These are phyloP conservation scores for Taenioides sp. DNA, from an alignment of 2,797 vertebrate species.

Conservation along the genomic window DNA sequence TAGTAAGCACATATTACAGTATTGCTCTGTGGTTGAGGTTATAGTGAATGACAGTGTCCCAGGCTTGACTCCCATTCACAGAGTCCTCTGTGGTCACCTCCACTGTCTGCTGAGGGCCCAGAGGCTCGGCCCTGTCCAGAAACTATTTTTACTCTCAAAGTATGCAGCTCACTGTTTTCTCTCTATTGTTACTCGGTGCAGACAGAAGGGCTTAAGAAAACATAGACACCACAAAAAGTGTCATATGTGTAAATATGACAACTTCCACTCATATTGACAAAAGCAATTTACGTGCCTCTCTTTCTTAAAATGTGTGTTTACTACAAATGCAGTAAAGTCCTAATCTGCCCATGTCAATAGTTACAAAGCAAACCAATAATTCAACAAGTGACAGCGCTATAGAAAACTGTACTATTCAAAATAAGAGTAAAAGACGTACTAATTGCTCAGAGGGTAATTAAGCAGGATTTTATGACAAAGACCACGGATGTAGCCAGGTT, in stretches of 20 bases:
- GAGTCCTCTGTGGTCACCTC: constrained; percentile 4
- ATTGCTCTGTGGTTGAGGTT: constrained; percentile 4
- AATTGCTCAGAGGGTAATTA: background rate
- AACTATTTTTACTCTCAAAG: constrained; percentile 10
- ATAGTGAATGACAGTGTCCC: constrained; percentile 8
- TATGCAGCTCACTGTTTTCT: background rate
- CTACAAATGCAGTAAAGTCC: constrained; percentile 18
- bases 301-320: background rate
- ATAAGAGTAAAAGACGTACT: background rate
- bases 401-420: background rate
- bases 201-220: background rate
- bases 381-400: constrained; percentile 11
- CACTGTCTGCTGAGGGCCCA: constrained; percentile 8
- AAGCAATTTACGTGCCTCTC: background rate
- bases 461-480: background rate
- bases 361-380: constrained; percentile 27
- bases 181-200: background rate
- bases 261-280: constrained; percentile 7
- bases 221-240: constrained; percentile 5
- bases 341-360: constrained; percentile 38
- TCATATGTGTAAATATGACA: constrained; percentile 2
- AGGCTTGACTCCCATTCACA: background rate
- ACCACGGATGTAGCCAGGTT: background rate
- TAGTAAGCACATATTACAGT: background rate
- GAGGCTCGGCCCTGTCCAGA: constrained; percentile 4